Percentiles rank a stretch among this genome's conserved stretches.
These are phyloP conservation scores for Heliconius congener DNA, from an alignment of 1,140 invertebrate species.

Conservation along the genomic window DNA sequence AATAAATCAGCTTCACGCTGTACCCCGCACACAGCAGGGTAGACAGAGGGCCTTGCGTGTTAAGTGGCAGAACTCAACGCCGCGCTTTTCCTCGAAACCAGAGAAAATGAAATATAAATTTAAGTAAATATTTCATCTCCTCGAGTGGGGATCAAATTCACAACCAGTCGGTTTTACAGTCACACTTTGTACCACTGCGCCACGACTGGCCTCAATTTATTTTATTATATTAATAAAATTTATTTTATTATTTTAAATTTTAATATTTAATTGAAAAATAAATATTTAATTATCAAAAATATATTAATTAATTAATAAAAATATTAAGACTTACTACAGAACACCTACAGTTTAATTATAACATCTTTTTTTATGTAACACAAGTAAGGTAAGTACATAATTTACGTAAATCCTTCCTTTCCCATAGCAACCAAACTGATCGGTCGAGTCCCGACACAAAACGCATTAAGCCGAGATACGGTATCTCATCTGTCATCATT, in stretches of 20 bases:
- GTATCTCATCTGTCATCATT: constrained; percentile 79
- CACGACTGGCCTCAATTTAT: too few species aligned
- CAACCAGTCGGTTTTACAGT: too few species aligned
- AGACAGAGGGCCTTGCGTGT: too few species aligned
- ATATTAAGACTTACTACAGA: neutral
- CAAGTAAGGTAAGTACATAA: constrained; percentile 48
- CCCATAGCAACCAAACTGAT: constrained; percentile 53
- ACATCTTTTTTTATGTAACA: constrained; percentile 33
- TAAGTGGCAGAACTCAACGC: too few species aligned
- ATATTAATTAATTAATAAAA: neutral
- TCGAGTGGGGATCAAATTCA: too few species aligned
- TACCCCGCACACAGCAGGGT: too few species aligned
- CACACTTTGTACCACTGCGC: too few species aligned
- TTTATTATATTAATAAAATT: neutral
- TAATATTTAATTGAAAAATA: neutral
- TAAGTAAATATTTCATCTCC: too few species aligned
- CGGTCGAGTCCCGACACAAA: constrained; percentile 57
- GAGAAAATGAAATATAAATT: too few species aligned
- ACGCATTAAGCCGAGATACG: constrained; percentile 70
- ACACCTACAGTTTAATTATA: neutral
- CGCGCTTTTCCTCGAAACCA: too few species aligned
- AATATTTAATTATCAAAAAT: neutral
- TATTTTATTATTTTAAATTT: neutral
- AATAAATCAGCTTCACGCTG: too few species aligned
- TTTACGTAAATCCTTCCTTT: constrained; percentile 55